phyloP scores from a whole-genome alignment of 2,797 vertebrate genomes.

The Poecile montanus region DNA sequence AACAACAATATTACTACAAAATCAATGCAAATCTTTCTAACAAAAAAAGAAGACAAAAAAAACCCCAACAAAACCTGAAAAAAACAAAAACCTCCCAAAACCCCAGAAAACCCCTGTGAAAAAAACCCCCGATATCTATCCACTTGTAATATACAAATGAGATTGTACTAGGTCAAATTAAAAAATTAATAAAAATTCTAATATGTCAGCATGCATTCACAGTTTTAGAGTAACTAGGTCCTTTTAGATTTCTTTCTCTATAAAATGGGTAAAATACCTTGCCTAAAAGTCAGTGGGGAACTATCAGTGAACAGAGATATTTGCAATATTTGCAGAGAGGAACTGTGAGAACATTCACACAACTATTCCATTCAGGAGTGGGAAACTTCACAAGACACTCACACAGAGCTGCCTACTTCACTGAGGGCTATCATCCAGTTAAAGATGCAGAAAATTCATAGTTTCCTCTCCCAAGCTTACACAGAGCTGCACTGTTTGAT shows the following conservation, averaged over 20 bases:
- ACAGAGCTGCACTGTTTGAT: not conserved
- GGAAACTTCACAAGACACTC: not conserved
- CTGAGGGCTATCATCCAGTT: not conserved
- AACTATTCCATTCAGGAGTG: not conserved
- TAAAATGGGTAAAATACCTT: not conserved
- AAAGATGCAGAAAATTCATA: not conserved
- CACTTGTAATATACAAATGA: not conserved
- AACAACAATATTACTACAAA: not conserved
- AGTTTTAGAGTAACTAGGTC: not conserved
- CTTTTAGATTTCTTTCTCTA: not conserved
- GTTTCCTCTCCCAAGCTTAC: not conserved
- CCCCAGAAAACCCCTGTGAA: not conserved
- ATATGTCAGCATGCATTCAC: not conserved
- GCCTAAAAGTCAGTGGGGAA: not conserved
- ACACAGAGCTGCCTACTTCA: not conserved
- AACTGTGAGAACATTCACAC: not conserved
- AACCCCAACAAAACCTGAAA: no score
- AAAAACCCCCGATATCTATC: accelerated
- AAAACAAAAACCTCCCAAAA: not conserved
- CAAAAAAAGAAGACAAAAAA: not conserved
- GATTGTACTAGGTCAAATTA: not conserved
- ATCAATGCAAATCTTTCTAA: not conserved
- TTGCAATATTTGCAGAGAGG: not conserved
- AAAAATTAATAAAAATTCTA: not conserved
- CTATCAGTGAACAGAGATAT: not conserved